Evolutionary conservation across 2,113 vertebrate genomes (phyloP), one percentile per base, ranked within the genome.

Genomic region (Vimba vimba): DNA sequence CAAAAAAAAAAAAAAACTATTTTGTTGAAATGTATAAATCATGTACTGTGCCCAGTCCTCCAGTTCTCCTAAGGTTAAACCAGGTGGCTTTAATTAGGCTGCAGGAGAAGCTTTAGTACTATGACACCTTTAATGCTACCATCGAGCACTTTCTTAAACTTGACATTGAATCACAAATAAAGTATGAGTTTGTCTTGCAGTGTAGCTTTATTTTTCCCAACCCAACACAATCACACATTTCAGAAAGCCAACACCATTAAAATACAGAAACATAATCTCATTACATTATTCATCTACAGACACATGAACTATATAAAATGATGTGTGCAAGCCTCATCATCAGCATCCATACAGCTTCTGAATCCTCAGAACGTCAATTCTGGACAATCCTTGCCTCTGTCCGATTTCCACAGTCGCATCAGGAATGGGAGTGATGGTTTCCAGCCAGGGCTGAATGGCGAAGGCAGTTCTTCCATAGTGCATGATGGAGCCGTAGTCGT

Each of bases 401-500:
- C 90, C 90, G 17, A 91, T 91, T 13, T 19, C 0, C 39, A 79
- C 82, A 6, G 33, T 17, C 0, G 6, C 0, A 80, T 91, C 23
- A 27, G 87, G 89, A 82, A 88, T 81, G 19, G 90, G 88, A 55
- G 79, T 86, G 52, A 90, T 89, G 52, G 90, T 91, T 47, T 87
- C 80, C 62, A 5, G 36, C 23, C 84, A 82, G 0, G 30, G 3
- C 25, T 88, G 47, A 47, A 21, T 80, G 55, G 89, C 43, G 69
- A 91, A 91, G 78, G 87, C 85, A 15, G 11, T 79, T 43, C 36
- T 90, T 69, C 71, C 87, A 75, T 91, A 91, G 60, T 91, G 90
- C 91, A 91, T 91, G 36, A 91, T 13, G 1, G 91, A 91, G 47
- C 39, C 11, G 71, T 91, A 91, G 83, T 91, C 91, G 64, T 91